Evolutionary conservation across 2,113 vertebrate species (phyloP).

Genomic region (Progne subis): DNA sequence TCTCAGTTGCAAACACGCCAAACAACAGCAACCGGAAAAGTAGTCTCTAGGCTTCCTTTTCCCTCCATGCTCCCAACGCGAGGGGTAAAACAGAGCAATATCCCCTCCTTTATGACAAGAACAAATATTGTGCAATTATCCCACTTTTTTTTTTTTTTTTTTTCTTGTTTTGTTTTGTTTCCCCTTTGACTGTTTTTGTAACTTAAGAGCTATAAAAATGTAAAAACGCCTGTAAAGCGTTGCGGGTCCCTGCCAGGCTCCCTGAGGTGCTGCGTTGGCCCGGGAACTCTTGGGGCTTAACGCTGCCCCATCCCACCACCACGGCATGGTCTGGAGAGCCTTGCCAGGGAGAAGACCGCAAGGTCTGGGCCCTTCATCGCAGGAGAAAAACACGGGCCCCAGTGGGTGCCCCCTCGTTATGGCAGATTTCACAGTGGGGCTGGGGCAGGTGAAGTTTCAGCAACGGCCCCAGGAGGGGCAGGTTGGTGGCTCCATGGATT

Average conservation of each 20-base stretch:
- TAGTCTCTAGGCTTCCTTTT: neutral
- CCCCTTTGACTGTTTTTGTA: neutral
- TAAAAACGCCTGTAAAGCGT: slow-evolving; percentile 30
- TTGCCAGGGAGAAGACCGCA: neutral
- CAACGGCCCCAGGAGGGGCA: neutral
- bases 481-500: neutral
- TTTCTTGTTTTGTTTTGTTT: neutral
- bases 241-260: neutral
- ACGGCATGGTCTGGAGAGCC: too few relatives aligned
- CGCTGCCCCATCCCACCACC: neutral
- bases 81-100: neutral
- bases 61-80: neutral
- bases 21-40: neutral
- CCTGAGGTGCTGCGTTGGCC: neutral
- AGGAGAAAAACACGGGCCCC: neutral
- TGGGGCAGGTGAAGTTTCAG: neutral
- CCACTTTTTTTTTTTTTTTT: neutral
- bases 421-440: neutral
- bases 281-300: neutral
- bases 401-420: neutral
- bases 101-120: neutral
- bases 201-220: slow-evolving; percentile 29
- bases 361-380: neutral
- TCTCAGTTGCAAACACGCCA: neutral
- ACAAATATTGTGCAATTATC: neutral